A percentile compares a stretch with the other conserved stretches of the same genome.
Conservation (phyloP, 2,113 vertebrate species). For the Toxotes chatareus region DNA sequence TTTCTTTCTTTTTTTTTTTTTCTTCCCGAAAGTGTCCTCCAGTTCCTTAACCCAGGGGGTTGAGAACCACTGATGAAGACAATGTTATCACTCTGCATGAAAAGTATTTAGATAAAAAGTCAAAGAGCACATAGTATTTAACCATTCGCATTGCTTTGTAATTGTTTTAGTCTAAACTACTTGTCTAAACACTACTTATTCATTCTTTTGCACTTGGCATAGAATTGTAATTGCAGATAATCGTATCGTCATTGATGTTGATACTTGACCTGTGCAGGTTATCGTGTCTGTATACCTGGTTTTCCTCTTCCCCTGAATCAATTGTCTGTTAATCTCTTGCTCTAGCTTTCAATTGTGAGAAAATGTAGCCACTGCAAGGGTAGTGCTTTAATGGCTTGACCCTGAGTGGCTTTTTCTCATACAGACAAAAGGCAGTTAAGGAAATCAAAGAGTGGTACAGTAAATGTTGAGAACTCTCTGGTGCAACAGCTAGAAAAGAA, state of each 20-base stretch:
- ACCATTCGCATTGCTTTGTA: conserved; percentile 51
- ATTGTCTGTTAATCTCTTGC: conserved; percentile 93
- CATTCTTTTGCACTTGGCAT: conserved; percentile 82
- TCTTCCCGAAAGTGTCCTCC: background rate
- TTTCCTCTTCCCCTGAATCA: conserved; percentile 89
- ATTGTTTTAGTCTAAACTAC: conserved; percentile 81
- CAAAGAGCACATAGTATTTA: conserved; percentile 80
- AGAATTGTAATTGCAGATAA: conserved; percentile 80
- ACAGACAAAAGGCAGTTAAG: conserved; percentile 74
- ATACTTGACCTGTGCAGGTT: conserved; percentile 90
- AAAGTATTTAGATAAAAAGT: conserved; percentile 46
- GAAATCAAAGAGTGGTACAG: conserved; percentile 53
- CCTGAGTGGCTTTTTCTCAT: conserved; percentile 80
- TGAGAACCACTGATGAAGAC: conserved; percentile 49
- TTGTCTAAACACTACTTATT: conserved; percentile 83
- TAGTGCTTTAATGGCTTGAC: conserved; percentile 78
- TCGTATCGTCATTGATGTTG: conserved; percentile 79
- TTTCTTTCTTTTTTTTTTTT: background rate
- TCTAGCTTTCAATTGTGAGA: conserved; percentile 93
- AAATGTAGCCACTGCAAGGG: conserved; percentile 75
- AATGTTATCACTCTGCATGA: conserved; percentile 64
- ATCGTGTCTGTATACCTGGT: conserved; percentile 88
- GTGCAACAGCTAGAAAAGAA: background rate
- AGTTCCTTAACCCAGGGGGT: conserved; percentile 21
- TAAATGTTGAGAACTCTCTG: conserved; percentile 42